Base-by-base conservation (phyloP, 2,888 invertebrate species). In the Ctena decussata region DNA sequence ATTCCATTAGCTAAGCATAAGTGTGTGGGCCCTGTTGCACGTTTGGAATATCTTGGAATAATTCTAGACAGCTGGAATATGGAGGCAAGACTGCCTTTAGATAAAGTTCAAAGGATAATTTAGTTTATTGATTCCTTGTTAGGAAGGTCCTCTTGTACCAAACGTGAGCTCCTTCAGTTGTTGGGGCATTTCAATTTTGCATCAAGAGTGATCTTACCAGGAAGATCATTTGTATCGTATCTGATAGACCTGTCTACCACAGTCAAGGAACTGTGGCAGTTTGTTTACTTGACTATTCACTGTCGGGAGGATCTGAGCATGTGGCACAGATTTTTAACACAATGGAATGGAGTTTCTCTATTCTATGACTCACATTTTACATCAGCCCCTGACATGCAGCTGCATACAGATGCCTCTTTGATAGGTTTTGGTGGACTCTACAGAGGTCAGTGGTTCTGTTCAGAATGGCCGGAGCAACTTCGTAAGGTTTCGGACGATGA, bases 1-100 rank as follows among this genome's bases (percentile, higher is more conserved):
- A 79, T 90, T 49, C 87, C 86, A 0, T 32, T 88, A 1, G 71
- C 82, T 11, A 37, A 60, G 15, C 72, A 82, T 18, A 86, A 90
- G 49, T 82, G 84, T 11, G 49, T 70, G 18, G 89, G 87, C 30
- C 87, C 87, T 0, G 41, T 70, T 1, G 65, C 74, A 5, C 6
- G 21, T 18, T 24, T 90, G 27, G 82, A 82, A 49, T 90, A 82
- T 46, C 49, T 90, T 1, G 90, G 76, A n/a, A 76, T 76, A 18
- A 60, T 60, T n/a, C 37, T 76, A 6, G 76, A 76, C 24, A 80
- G 27, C 75, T 49, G 53, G 6, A 57, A 78, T 35, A 82, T 88
- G 74, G 49, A 82, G 65, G 84, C 85, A 11, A 60, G 73, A n/a
- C 70, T 89, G 11, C 84, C 86, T n/a, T 15, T 8, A 0, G 84